phyloP scores from a whole-genome alignment of 2,888 invertebrate genomes.

The Aspidiotus rigidus region DNA sequence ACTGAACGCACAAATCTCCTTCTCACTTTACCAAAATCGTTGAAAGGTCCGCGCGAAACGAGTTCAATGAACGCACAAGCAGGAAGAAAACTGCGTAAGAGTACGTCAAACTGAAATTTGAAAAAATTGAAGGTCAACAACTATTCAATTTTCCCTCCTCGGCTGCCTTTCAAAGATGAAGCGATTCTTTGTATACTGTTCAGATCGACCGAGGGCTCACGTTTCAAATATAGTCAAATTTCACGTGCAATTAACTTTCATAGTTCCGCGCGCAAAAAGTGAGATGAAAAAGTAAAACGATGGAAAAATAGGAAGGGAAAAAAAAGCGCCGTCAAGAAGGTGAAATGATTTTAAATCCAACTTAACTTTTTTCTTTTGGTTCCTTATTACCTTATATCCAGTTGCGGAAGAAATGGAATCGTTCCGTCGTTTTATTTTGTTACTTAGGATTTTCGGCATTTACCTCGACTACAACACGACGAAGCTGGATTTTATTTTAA shows the following conservation, averaged over 20 bases:
- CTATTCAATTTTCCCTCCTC: too few species aligned
- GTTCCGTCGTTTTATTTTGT: constrained; percentile 2
- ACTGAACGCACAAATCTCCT: too few species aligned
- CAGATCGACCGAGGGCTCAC: constrained; percentile 31
- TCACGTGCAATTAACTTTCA: constrained; percentile 33
- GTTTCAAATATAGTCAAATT: constrained; percentile 29
- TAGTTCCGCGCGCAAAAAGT: constrained; percentile 9
- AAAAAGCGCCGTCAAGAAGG: constrained; percentile 15
- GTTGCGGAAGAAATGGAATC: constrained; percentile 13
- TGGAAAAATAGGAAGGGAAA: background rate
- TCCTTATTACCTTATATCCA: constrained; percentile 25
- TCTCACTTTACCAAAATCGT: too few species aligned
- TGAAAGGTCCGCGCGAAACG: too few species aligned
- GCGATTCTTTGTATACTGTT: background rate
- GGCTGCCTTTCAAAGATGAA: too few species aligned
- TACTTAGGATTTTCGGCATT: too few species aligned
- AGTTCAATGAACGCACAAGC: too few species aligned
- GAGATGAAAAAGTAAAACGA: constrained; percentile 10
- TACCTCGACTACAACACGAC: too few species aligned
- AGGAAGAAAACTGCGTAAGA: too few species aligned
- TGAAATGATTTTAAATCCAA: constrained; percentile 30
- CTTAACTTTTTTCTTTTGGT: constrained; percentile 11
- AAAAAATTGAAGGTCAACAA: too few species aligned
- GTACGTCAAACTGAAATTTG: too few species aligned
- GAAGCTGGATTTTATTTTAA: too few species aligned